These are phyloP conservation scores for Alouatta palliata DNA, from an alignment of 2,113 vertebrate species.

Conservation along the genomic window DNA sequence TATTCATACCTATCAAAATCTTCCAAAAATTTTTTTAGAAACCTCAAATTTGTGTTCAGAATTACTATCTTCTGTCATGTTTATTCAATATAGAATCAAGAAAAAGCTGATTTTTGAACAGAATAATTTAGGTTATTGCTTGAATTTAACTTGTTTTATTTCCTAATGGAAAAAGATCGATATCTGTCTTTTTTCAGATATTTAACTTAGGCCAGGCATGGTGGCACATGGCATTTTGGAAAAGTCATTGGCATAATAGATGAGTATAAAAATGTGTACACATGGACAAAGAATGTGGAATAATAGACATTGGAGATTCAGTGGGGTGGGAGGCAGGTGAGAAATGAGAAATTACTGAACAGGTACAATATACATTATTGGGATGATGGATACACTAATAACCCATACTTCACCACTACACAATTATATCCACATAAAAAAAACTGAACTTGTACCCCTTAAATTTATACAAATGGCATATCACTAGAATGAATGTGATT, in stretches of 20 bases:
- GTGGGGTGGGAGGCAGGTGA: not conserved
- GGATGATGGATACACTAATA: not conserved
- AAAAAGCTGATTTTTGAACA: not conserved
- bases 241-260: not conserved
- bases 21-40: slow-evolving; percentile 7
- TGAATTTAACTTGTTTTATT: not conserved
- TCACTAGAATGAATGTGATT: not conserved
- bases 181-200: not conserved
- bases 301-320: not conserved
- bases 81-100: not conserved
- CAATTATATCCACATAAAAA: not conserved
- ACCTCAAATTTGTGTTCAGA: not conserved
- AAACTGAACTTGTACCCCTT: not conserved
- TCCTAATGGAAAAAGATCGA: not conserved
- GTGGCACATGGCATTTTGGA: not conserved
- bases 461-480: not conserved
- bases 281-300: not conserved
- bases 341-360: not conserved
- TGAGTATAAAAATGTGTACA: not conserved
- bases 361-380: not conserved
- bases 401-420: not conserved
- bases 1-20: not conserved
- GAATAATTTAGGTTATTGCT: not conserved
- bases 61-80: not conserved
- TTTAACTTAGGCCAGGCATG: not conserved